Evolutionary conservation across 2,888 invertebrate species (phyloP).

Genomic region (Halictus ligatus): DNA sequence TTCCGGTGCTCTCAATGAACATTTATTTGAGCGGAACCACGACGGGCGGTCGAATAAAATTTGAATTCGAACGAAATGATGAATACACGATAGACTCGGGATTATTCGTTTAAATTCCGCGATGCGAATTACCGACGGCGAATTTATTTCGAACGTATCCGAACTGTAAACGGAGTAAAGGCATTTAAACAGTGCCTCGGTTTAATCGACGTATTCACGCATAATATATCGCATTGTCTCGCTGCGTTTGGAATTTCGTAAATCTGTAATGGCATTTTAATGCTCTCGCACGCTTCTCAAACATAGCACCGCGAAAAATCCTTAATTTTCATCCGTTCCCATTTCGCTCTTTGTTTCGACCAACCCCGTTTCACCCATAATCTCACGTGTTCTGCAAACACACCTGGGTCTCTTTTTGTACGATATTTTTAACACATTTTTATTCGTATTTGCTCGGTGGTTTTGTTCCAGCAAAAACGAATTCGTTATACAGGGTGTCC

Average conservation of each 20-base stretch:
- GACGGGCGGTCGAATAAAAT: slow-evolving; percentile 4
- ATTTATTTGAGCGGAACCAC: not conserved
- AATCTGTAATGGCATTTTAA: not conserved
- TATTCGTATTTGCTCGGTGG: not conserved
- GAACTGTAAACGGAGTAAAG: not conserved
- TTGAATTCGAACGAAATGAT: slow-evolving; percentile 21
- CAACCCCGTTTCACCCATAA: not conserved
- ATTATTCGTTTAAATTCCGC: slow-evolving; percentile 2
- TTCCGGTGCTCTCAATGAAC: slow-evolving; percentile 4
- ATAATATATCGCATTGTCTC: not conserved
- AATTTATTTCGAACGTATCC: not conserved
- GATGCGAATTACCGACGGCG: not conserved
- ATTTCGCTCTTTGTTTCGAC: not conserved
- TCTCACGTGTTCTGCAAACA: not conserved
- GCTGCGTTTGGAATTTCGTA: not conserved
- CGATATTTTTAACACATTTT: not conserved
- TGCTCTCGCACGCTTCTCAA: not conserved
- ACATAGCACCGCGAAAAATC: not conserved
- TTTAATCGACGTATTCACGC: slow-evolving; percentile 5
- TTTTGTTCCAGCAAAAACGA: not conserved
- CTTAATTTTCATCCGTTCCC: not conserved
- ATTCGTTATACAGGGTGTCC: not conserved
- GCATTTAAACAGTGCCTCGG: not conserved
- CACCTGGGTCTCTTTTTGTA: not conserved
- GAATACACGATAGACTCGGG: not conserved